Conservation (phyloP, 2,797 vertebrate genomes). For the Pangasius sanitwongsei region DNA sequence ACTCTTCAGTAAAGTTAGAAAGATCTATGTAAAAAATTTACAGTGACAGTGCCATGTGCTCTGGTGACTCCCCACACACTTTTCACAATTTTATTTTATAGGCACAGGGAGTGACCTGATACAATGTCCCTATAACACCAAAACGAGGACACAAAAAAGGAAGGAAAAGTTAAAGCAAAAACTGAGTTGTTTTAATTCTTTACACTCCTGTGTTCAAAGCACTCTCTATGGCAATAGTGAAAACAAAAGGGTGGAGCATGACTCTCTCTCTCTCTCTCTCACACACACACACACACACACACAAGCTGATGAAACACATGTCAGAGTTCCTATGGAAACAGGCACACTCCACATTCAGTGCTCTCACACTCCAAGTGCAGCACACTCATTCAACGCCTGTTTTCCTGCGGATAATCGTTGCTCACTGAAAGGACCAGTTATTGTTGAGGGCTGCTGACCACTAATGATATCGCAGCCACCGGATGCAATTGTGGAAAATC, state of each 20-base stretch:
- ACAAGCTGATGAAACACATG: slow-evolving; percentile 55
- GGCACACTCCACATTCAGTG: slow-evolving; percentile 41
- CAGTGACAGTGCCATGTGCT: not conserved
- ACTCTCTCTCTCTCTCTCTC: not conserved
- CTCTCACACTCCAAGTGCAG: slow-evolving; percentile 29
- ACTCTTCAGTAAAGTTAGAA: not conserved
- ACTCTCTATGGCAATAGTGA: slow-evolving; percentile 64
- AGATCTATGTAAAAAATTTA: not conserved
- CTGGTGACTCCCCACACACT: not conserved
- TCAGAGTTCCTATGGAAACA: slow-evolving; percentile 41
- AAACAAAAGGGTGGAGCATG: slow-evolving; percentile 68
- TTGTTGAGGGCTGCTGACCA: slow-evolving; percentile 45
- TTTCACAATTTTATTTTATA: not conserved
- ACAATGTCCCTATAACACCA: not conserved
- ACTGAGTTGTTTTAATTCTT: slow-evolving; percentile 46
- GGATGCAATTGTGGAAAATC: slow-evolving; percentile 67
- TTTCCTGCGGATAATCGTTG: slow-evolving; percentile 51
- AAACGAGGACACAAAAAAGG: not conserved
- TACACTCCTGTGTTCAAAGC: slow-evolving; percentile 59
- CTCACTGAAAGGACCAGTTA: slow-evolving; percentile 50
- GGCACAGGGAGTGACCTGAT: not conserved
- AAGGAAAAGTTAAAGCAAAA: not conserved
- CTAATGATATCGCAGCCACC: slow-evolving; percentile 57
- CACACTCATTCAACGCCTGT: slow-evolving; percentile 38
- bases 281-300: slow-evolving; percentile 25